Base-by-base conservation (phyloP, 2,888 invertebrate genomes). In the Stenodema calcarata region DNA sequence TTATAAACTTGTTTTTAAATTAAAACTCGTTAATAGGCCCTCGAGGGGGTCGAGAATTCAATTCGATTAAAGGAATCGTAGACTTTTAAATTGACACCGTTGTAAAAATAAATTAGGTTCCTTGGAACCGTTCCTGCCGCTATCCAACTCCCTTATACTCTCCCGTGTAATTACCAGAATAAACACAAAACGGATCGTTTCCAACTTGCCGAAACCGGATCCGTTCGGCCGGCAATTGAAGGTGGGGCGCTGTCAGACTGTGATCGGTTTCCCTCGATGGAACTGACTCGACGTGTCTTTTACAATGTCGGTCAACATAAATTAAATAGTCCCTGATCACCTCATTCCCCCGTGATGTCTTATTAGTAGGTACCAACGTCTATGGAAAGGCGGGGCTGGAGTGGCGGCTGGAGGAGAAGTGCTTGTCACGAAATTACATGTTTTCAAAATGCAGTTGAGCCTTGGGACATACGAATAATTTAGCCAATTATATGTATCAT, bases 1-100 rank as follows among this genome's bases (percentile, higher is more conserved):
- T 84, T 84, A 84, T 73, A 84, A 84, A 84, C 84, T 84, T 73
- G 84, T 84, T 84, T 84, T 84, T 73, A 84, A 84, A 73, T 84
- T 73, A 84, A 84, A 84, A 70, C 73, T 73, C 84, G 47, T 70
- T 84, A 84, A 84, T 84, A 28, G 83, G 73, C 27, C 84, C 73
- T 47, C 27, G 28, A 50, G 80, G 80, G 83, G 84, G 41, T 73
- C 84, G 30, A 27, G n/a, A 41, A 50, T 50, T 73, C 84, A 73
- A 84, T 84, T 84, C 84, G 84, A 84, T 84, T 84, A 84, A 83
- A 54, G 70, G 73, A 84, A 73, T 44, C 47, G 73, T 18, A 28
- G 30, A 80, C 70, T 84, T 84, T 73, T 84, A 84, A 84, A 84
- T 84, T 84, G 84, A 84, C 84, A 84, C 30, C 80, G 80, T 73